Conservation (phyloP, 2,888 invertebrate species). For the Lepeophtheirus nordmannii region DNA sequence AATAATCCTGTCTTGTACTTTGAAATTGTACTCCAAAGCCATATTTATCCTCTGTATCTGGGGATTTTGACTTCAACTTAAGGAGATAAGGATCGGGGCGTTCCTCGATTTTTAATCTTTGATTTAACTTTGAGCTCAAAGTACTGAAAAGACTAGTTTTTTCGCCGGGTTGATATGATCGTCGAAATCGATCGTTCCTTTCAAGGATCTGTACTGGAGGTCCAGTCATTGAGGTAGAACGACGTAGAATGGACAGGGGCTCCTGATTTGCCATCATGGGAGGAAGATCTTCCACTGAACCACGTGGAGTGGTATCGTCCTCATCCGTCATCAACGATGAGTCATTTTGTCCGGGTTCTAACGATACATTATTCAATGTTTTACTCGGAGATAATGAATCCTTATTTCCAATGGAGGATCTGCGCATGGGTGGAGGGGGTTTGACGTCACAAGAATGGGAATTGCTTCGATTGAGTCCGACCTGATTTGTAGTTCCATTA, state of each 20-base stretch:
- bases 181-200: background rate
- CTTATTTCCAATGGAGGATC: background rate
- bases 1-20: background rate
- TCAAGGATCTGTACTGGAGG: background rate
- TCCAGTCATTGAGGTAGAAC: conserved; percentile 5
- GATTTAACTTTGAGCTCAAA: background rate
- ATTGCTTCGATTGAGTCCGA: background rate
- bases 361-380: no score
- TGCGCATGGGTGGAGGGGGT: background rate
- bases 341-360: background rate
- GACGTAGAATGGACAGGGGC: background rate
- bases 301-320: background rate
- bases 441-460: background rate
- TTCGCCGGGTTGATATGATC: background rate
- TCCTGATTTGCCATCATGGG: background rate
- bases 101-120: background rate
- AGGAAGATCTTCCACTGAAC: background rate
- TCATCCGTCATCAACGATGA: background rate
- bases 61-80: background rate
- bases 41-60: background rate
- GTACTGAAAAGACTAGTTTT: background rate
- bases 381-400: background rate
- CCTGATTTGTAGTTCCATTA: background rate
- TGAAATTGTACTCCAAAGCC: background rate
- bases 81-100: background rate